These are phyloP conservation scores for Hirudinaria manillensis DNA, from an alignment of 2,888 invertebrate genomes.

Conservation along the genomic window DNA sequence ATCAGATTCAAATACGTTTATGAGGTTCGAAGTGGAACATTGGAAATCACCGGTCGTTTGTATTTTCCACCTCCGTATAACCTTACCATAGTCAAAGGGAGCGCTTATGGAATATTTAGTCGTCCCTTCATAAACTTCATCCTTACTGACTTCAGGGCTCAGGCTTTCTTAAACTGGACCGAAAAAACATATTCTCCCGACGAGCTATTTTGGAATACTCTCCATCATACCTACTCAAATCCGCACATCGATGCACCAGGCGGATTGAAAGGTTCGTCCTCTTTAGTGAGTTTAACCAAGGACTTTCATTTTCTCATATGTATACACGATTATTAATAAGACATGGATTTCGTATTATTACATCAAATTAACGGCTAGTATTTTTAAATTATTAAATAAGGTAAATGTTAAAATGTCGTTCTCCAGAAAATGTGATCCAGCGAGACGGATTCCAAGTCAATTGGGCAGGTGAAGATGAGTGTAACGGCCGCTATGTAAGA, in stretches of 20 bases:
- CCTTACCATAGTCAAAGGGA: conserved; percentile 48
- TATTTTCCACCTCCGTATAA: conserved; percentile 42
- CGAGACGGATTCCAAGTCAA: too few species aligned
- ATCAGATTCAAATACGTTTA: conserved; percentile 35
- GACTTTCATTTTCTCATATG: too few species aligned
- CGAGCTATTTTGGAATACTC: conserved; percentile 52
- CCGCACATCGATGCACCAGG: conserved; percentile 47
- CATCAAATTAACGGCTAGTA: too few species aligned
- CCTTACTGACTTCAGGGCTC: conserved; percentile 42
- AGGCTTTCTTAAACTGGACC: conserved; percentile 48
- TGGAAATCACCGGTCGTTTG: conserved; percentile 36
- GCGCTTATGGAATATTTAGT: conserved; percentile 51
- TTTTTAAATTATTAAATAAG: too few species aligned
- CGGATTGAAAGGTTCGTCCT: conserved; percentile 44
- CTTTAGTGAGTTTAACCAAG: neutral
- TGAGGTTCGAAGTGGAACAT: conserved; percentile 22
- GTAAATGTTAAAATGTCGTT: too few species aligned
- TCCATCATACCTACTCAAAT: conserved; percentile 46
- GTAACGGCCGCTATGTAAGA: conserved; percentile 39
- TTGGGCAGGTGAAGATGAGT: conserved; percentile 25
- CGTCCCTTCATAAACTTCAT: conserved; percentile 49
- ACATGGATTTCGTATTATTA: too few species aligned
- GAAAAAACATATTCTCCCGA: conserved; percentile 49
- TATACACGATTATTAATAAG: too few species aligned
- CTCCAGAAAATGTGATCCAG: too few species aligned